These are phyloP conservation scores for Lacerta viridis DNA, from an alignment of 2,797 vertebrate species.

Conservation along the genomic window DNA sequence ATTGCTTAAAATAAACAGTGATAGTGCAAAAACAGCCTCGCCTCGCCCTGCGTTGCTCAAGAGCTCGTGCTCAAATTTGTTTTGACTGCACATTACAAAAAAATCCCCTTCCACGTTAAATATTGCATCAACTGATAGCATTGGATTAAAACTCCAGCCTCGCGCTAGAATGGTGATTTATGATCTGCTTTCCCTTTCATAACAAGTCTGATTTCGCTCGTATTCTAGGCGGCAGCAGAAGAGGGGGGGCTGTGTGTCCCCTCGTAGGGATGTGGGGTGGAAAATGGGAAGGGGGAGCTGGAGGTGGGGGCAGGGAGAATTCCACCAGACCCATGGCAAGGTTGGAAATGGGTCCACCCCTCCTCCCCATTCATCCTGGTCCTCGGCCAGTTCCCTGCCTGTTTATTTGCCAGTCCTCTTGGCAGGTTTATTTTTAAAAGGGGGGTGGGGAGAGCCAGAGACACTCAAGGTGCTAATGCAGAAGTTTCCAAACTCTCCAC, in stretches of 20 bases:
- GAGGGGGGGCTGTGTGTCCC: too few relatives aligned
- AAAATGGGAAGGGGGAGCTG: not conserved
- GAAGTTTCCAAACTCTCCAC: too few relatives aligned
- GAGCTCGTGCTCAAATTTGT: not conserved
- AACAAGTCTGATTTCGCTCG: fast-evolving
- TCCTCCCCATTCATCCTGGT: too few relatives aligned
- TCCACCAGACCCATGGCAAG: too few relatives aligned
- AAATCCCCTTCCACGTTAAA: not conserved
- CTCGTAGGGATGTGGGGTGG: not conserved
- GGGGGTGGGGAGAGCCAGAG: too few relatives aligned
- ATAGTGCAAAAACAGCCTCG: not conserved
- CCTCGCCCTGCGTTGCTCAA: not conserved
- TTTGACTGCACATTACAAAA: not conserved
- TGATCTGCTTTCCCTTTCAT: not conserved
- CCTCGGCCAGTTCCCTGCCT: too few relatives aligned
- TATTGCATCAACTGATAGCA: not conserved
- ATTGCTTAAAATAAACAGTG: not conserved
- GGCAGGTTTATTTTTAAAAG: too few relatives aligned
- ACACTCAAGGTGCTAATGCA: too few relatives aligned
- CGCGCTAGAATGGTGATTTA: not conserved
- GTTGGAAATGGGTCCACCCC: too few relatives aligned
- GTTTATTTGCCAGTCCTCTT: too few relatives aligned
- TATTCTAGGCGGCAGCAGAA: not conserved
- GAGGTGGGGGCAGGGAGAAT: too few relatives aligned
- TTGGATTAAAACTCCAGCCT: not conserved